Evolutionary conservation across 2,888 invertebrate genomes (phyloP).

Genomic region (Meteorus cinctellus): DNA sequence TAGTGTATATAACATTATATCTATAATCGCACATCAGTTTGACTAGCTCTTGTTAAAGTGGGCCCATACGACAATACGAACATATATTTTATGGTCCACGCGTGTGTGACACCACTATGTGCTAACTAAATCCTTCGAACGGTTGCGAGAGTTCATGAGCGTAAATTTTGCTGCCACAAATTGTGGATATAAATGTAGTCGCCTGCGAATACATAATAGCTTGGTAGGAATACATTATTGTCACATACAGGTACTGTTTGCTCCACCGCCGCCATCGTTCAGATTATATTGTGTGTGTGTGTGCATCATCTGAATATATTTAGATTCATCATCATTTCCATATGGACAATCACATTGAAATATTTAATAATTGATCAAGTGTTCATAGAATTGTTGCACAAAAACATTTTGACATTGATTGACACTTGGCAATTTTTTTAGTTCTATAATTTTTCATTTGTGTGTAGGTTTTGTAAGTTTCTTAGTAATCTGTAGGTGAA

Average conservation of each 20-base stretch:
- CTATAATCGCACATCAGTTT: constrained; percentile 20
- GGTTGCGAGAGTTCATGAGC: constrained; percentile 53
- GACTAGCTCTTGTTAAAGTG: constrained; percentile 19
- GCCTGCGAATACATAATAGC: constrained; percentile 52
- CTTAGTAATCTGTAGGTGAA: too few species aligned
- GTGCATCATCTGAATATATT: too few species aligned
- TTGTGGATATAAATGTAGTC: constrained; percentile 55
- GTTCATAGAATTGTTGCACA: too few species aligned
- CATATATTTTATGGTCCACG: neutral
- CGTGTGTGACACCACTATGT: neutral
- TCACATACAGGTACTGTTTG: neutral
- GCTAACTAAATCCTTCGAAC: constrained; percentile 50
- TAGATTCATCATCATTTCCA: constrained; percentile 22
- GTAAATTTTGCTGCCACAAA: constrained; percentile 55
- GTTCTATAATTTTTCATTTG: too few species aligned
- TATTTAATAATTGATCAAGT: too few species aligned
- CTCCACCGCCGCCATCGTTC: neutral
- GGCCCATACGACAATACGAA: constrained; percentile 32
- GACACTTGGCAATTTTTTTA: too few species aligned
- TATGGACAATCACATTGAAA: constrained; percentile 31
- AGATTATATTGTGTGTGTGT: constrained; percentile 18
- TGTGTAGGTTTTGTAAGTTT: too few species aligned
- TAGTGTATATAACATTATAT: constrained; percentile 1
- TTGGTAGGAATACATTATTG: constrained; percentile 51
- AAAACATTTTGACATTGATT: too few species aligned